Percentiles rank a stretch among this genome's conserved stretches.
Evolutionary conservation across 92 coral and sea anemone genomes (phyloP).

Genomic region (Porites rus): DNA sequence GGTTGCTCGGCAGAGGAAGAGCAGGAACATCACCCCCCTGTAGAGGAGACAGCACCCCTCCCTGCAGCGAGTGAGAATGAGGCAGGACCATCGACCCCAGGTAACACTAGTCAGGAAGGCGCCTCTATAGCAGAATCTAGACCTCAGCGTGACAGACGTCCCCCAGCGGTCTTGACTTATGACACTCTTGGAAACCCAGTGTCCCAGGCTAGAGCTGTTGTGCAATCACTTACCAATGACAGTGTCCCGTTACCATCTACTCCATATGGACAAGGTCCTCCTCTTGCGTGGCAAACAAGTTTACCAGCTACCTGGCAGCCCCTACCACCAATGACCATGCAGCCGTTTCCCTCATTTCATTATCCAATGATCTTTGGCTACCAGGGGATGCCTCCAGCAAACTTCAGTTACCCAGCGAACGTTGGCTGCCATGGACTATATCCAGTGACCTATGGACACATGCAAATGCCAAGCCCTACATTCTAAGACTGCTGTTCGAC

Average conservation of each 20-base stretch:
- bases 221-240: not conserved
- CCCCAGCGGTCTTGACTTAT: not conserved
- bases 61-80: conserved; percentile 12
- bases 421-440: not conserved
- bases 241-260: conserved; percentile 10
- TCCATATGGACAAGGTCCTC: not conserved
- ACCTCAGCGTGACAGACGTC: conserved; percentile 7
- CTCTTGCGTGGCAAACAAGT: not conserved
- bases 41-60: conserved; percentile 1
- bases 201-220: conserved; percentile 8
- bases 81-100: not conserved
- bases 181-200: conserved; percentile 22
- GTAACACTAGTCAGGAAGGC: not conserved
- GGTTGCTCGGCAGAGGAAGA: conserved; percentile 13
- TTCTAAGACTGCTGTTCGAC: conserved; percentile 1
- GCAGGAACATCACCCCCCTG: not conserved
- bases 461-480: not conserved
- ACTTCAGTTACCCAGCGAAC: conserved; percentile 5
- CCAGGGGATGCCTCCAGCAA: conserved; percentile 10
- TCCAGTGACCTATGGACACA: not conserved
- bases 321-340: not conserved
- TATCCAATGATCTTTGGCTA: conserved; percentile 25
- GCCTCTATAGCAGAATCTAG: not conserved
- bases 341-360: not conserved
- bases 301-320: not conserved